These are phyloP conservation scores for Halocynthia aurantium DNA, from an alignment of 23 tunicate species.

Conservation along the genomic window DNA sequence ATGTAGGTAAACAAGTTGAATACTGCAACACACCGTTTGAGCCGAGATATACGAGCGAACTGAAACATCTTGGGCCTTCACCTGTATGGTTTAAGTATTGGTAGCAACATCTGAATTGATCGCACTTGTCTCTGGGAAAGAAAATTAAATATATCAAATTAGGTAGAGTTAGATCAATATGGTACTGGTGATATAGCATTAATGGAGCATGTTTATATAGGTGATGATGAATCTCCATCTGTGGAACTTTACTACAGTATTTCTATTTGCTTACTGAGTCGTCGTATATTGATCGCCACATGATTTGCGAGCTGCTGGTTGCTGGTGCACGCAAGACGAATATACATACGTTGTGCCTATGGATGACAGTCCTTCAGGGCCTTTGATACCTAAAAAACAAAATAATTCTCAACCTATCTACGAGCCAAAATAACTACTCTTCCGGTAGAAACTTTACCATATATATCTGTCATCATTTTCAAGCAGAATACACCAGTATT, in stretches of 20 bases:
- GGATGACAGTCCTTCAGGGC: conserved; percentile 43
- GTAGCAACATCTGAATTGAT: conserved; percentile 26
- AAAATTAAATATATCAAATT: background rate
- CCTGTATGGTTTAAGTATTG: background rate
- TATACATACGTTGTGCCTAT: conserved; percentile 38
- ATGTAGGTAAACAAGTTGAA: background rate
- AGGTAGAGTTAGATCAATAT: too few species aligned
- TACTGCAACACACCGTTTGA: conserved; percentile 21
- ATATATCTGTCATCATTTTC: conserved; percentile 35
- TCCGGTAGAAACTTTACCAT: conserved; percentile 30
- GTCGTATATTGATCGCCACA: conserved; percentile 37
- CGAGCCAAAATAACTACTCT: background rate
- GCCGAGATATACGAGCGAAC: conserved; percentile 28
- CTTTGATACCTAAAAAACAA: conserved; percentile 36
- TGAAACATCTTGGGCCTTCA: conserved; percentile 38
- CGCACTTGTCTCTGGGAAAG: conserved; percentile 14
- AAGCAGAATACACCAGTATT: conserved; percentile 46
- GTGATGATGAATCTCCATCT: background rate
- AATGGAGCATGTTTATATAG: background rate
- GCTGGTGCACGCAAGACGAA: conserved; percentile 40
- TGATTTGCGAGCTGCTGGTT: conserved; percentile 19
- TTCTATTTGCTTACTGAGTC: conserved; percentile 1
- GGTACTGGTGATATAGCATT: too few species aligned
- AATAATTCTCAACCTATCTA: background rate
- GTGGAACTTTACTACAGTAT: background rate